A percentile compares a stretch with the other conserved stretches of the same genome.
Conservation (phyloP, 2,888 invertebrate genomes). For the Leuctra nigra region DNA sequence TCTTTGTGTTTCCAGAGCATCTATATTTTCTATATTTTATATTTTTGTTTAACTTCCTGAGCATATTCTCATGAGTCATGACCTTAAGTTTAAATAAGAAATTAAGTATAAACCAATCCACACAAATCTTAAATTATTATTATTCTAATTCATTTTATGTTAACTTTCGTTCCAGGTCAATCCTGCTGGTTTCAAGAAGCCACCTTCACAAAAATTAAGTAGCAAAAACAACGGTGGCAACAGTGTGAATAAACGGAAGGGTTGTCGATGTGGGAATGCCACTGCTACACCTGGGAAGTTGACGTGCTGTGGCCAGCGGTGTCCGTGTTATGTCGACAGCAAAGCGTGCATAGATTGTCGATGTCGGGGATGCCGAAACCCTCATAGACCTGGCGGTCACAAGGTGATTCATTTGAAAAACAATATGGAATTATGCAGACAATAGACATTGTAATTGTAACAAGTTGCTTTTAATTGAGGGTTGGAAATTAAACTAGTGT, state of each 20-base stretch:
- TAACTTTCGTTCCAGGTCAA: conserved; percentile 33
- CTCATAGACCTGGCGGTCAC: conserved; percentile 73
- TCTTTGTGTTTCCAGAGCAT: no score
- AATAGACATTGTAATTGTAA: no score
- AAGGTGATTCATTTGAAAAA: conserved; percentile 48
- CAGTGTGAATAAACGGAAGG: conserved; percentile 35
- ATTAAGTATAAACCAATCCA: no score
- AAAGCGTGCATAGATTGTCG: conserved; percentile 86
- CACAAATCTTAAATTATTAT: conserved; percentile 38
- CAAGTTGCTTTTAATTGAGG: no score
- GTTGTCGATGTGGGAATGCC: conserved; percentile 87
- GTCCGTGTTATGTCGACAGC: conserved; percentile 88
- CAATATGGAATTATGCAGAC: no score
- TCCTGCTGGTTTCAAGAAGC: conserved; percentile 46
- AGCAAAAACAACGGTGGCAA: conserved; percentile 5
- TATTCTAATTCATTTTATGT: conserved; percentile 37
- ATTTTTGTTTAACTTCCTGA: not conserved
- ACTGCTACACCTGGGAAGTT: conserved; percentile 82
- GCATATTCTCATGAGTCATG: no score
- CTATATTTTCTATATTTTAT: no score
- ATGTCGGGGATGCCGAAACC: conserved; percentile 89
- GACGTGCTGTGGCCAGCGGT: conserved; percentile 89
- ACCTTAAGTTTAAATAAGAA: no score
- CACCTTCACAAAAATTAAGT: conserved; percentile 35
- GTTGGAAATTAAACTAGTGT: no score